phyloP scores from a whole-genome alignment of 2,797 vertebrate species.

The Enteromius radiatus region DNA sequence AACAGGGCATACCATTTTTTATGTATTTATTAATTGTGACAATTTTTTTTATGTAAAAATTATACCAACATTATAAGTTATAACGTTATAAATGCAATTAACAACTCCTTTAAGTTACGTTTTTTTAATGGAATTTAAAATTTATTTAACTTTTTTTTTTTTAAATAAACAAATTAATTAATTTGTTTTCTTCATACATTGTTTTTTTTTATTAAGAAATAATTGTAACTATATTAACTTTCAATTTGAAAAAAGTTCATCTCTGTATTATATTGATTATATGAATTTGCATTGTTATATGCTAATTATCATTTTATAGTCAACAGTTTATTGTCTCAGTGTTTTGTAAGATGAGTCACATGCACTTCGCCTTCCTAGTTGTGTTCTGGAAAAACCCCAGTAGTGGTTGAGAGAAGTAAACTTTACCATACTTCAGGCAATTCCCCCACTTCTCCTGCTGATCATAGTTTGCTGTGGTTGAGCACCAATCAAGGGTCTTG shows the following conservation, averaged over 20 bases:
- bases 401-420: not conserved
- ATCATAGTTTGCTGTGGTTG: slow-evolving; percentile 81
- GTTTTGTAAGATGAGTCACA: slow-evolving; percentile 11
- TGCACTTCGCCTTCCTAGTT: not conserved
- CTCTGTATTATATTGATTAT: not conserved
- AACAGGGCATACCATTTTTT: too few relatives aligned
- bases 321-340: not conserved
- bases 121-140: too few relatives aligned
- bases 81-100: too few relatives aligned
- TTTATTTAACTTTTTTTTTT: not conserved
- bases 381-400: not conserved
- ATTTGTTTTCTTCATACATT: not conserved
- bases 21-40: not conserved
- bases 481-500: slow-evolving; percentile 80
- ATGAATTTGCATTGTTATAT: not conserved
- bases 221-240: not conserved
- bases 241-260: not conserved
- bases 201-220: not conserved
- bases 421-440: slow-evolving; percentile 88
- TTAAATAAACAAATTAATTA: not conserved
- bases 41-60: not conserved
- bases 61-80: not conserved
- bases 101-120: not conserved
- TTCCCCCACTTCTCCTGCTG: slow-evolving; percentile 80
- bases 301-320: not conserved